phyloP scores from a whole-genome alignment of 2,113 vertebrate species.

The Taxidea taxus region DNA sequence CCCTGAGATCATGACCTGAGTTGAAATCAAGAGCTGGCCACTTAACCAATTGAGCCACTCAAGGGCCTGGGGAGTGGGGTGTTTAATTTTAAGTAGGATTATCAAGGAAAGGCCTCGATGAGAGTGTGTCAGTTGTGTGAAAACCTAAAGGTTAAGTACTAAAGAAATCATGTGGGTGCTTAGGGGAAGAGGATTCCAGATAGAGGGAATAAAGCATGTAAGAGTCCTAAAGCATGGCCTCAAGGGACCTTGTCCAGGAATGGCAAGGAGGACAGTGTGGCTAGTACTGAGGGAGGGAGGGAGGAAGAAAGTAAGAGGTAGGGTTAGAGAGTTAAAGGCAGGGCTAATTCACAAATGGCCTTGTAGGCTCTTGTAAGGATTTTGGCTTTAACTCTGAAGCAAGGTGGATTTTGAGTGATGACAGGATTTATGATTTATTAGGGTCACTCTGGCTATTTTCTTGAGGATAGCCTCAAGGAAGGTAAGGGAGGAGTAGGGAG shows the following conservation, averaged over 20 bases:
- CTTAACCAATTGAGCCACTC: not conserved
- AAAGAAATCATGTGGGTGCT: not conserved
- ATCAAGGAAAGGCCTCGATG: not conserved
- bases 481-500: not conserved
- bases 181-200: not conserved
- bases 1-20: not conserved
- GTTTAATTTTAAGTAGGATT: constrained; percentile 4
- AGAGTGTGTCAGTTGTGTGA: not conserved
- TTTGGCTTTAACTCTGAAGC: not conserved
- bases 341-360: not conserved
- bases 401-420: not conserved
- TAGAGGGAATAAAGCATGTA: not conserved
- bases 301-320: not conserved
- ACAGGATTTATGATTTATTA: not conserved
- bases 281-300: not conserved
- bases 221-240: not conserved
- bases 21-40: not conserved
- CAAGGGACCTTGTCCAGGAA: not conserved
- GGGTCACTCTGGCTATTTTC: not conserved
- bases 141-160: not conserved
- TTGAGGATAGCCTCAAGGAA: not conserved
- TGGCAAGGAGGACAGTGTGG: not conserved
- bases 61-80: not conserved
- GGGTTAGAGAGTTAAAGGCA: not conserved
- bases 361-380: not conserved